Base-by-base conservation (phyloP, 53 echinoderm and acorn worm species). In the Mesocentrotus franciscanus region DNA sequence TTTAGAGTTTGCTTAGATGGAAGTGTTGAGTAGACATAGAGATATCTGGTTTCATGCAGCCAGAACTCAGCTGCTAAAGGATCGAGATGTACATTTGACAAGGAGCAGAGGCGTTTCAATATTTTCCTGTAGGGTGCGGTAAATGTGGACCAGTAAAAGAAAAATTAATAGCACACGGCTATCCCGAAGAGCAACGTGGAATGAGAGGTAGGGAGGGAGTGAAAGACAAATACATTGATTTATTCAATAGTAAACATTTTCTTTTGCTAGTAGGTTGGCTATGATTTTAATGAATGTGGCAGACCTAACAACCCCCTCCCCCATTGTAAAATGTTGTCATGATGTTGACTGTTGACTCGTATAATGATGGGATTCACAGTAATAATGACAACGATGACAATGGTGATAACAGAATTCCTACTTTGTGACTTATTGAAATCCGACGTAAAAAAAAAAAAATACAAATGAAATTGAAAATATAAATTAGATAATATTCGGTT, bases 1-100 rank as follows among this genome's bases (percentile, higher is more conserved):
- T 58, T 56, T 27, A 24, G 49, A 87, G 87, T 84, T 84, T 84
- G 84, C 84, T 42, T 84, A 57, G 87, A 87, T 57, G 59, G n/a
- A 57, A 56, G 87, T 57, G 56, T 87, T 58, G 9, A n/a, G 87
- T 87, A 27, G 87, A 87, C 87, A 87, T 58, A 57, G 29, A n/a
- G n/a, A n/a, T 87, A 87, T 87, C 87, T 6, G 14, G 87, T 87
- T 87, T n/a, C 87, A 87, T 58, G 1, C 58, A 87, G 15, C 56
- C 27, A 87, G 56, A 39, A 13, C 87, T 87, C 87, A 87, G 58
- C 57, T 87, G 58, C 24, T 36, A 84, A 84, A 58, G 87, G 14
- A 87, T 26, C 56, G 9, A 87, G n/a, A 59, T 87, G 29, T 87
- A 27, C 14, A 7, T 81, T 81, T 42, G 36, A 81, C 74, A 81